phyloP scores from a whole-genome alignment of 2,888 invertebrate genomes.

The Leptarthrus brevirostris region DNA sequence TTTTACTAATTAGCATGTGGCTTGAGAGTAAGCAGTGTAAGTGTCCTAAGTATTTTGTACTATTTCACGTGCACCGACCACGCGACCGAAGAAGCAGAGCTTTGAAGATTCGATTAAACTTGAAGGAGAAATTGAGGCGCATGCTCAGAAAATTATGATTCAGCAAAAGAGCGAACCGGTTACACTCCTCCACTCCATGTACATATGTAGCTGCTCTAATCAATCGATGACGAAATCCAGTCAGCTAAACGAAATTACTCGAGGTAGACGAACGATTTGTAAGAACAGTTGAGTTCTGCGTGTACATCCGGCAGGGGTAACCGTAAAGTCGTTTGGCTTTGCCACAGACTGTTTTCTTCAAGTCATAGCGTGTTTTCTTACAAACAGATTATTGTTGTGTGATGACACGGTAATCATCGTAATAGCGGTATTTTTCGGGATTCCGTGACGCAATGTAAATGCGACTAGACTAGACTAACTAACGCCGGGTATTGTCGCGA shows the following conservation, averaged over 20 bases:
- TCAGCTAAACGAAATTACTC: neutral
- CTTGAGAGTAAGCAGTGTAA: too few species aligned
- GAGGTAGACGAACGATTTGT: neutral
- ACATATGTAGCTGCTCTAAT: neutral
- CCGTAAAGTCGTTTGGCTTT: neutral
- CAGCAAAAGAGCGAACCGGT: conserved; percentile 28
- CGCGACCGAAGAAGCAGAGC: too few species aligned
- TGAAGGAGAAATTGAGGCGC: too few species aligned
- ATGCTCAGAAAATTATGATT: too few species aligned
- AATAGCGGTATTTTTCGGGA: neutral
- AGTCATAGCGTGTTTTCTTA: neutral
- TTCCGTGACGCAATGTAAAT: conserved; percentile 2
- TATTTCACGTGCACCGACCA: too few species aligned
- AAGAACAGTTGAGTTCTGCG: conserved; percentile 19
- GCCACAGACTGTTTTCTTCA: neutral
- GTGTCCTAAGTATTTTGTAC: too few species aligned
- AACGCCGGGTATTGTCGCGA: too few species aligned
- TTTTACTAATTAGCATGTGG: too few species aligned
- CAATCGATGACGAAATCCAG: conserved; percentile 22
- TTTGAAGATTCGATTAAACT: too few species aligned
- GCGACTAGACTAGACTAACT: neutral
- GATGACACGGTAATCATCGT: neutral
- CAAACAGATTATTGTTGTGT: neutral
- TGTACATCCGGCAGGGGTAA: conserved; percentile 1
- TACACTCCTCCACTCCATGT: too few species aligned